Conservation (phyloP, 1,140 invertebrate genomes). For the Microplitis mediator region DNA sequence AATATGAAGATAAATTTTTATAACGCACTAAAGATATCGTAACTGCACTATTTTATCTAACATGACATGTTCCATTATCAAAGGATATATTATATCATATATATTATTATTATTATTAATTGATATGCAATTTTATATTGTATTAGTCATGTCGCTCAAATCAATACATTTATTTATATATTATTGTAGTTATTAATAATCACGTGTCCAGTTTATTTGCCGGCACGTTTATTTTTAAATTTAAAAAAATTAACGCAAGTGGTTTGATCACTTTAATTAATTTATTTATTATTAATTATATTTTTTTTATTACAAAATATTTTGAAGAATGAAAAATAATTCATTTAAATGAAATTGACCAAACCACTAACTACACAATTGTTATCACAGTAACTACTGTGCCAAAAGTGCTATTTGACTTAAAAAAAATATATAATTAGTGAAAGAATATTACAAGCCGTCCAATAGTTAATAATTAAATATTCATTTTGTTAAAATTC, state of each 20-base stretch:
- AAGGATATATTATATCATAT: not conserved
- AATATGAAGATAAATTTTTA: too few species aligned
- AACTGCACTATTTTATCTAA: not conserved
- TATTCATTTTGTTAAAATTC: not conserved
- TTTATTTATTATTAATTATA: not conserved
- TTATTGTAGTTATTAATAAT: too few species aligned
- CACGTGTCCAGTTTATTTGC: too few species aligned
- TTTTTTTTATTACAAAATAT: not conserved
- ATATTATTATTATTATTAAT: not conserved
- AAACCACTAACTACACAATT: not conserved
- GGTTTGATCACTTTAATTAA: not conserved
- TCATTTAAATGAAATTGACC: not conserved
- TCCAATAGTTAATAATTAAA: constrained; percentile 21
- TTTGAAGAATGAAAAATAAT: not conserved
- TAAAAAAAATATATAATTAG: not conserved
- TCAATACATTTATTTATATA: not conserved
- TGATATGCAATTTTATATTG: not conserved
- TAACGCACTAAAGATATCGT: not conserved
- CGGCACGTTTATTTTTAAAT: too few species aligned
- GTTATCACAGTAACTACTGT: constrained; percentile 17
- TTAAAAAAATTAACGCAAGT: too few species aligned
- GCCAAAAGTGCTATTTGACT: constrained; percentile 29
- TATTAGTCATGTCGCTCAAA: not conserved
- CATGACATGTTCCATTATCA: not conserved
- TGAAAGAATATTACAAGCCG: constrained; percentile 22